These are phyloP conservation scores for Bombus superbus DNA, from an alignment of 1,140 invertebrate species.

Conservation along the genomic window DNA sequence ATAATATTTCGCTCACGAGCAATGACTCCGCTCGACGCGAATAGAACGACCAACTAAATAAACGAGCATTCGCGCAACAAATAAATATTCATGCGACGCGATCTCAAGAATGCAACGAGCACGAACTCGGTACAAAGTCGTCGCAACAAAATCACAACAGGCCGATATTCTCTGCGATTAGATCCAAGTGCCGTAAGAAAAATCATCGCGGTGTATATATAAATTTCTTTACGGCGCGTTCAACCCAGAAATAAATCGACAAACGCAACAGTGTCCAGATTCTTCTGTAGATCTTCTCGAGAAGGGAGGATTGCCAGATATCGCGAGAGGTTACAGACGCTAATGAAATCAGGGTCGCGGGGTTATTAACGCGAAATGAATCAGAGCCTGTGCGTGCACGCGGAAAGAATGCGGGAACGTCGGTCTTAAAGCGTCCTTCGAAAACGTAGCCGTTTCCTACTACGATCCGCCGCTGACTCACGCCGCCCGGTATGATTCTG, in stretches of 20 bases:
- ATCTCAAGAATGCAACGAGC: not conserved
- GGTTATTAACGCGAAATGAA: slow-evolving; percentile 72
- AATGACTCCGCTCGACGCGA: not conserved
- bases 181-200: too few relatives aligned
- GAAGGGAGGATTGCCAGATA: too few relatives aligned
- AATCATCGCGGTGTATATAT: too few relatives aligned
- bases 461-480: slow-evolving; percentile 66
- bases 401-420: slow-evolving; percentile 47
- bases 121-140: not conserved
- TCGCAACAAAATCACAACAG: not conserved
- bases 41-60: not conserved
- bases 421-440: slow-evolving; percentile 66
- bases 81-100: not conserved
- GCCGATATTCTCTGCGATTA: too few relatives aligned
- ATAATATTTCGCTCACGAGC: slow-evolving; percentile 1
- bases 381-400: slow-evolving; percentile 56
- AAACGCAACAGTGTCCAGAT: too few relatives aligned
- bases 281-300: too few relatives aligned
- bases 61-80: not conserved
- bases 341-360: slow-evolving; percentile 61
- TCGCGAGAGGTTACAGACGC: not conserved
- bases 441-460: slow-evolving; percentile 68
- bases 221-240: too few relatives aligned
- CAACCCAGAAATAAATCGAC: too few relatives aligned
- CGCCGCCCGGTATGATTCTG: slow-evolving; percentile 65